phyloP scores from a whole-genome alignment of 2,113 vertebrate species.

The Xenopus tropicalis region DNA sequence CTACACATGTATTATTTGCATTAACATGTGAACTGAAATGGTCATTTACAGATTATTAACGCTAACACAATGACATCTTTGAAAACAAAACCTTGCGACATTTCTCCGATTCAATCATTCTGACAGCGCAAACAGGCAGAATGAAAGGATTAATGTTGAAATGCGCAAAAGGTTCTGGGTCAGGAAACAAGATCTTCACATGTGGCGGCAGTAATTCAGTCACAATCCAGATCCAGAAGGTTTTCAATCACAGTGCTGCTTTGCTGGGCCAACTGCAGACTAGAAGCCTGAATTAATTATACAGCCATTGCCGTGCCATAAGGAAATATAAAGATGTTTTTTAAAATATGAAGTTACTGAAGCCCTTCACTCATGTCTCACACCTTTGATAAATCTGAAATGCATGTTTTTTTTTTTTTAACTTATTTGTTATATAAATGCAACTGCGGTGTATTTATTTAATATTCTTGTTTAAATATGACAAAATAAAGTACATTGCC shows the following conservation, averaged over 20 bases:
- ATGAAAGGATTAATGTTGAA: slow-evolving; percentile 24
- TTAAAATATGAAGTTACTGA: slow-evolving; percentile 2
- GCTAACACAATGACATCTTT: slow-evolving; percentile 10
- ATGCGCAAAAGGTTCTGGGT: slow-evolving; percentile 20
- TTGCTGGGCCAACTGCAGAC: slow-evolving; percentile 1
- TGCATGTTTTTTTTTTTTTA: neutral
- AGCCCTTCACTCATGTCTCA: neutral
- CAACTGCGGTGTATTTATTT: too few relatives aligned
- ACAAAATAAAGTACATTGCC: neutral
- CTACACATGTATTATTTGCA: neutral
- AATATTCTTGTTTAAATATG: too few relatives aligned
- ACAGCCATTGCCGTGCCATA: neutral
- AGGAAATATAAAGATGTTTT: neutral
- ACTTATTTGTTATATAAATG: neutral
- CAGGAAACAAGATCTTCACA: slow-evolving; percentile 17
- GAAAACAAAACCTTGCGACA: slow-evolving; percentile 13
- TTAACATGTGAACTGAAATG: too few relatives aligned
- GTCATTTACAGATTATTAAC: slow-evolving; percentile 13
- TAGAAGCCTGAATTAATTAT: slow-evolving; percentile 20
- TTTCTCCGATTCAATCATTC: slow-evolving; percentile 10
- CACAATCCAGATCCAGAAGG: slow-evolving; percentile 7
- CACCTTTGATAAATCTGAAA: neutral
- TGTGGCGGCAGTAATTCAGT: slow-evolving; percentile 22
- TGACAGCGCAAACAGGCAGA: neutral
- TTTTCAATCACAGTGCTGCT: slow-evolving; percentile 20